A percentile compares a stretch with the other conserved stretches of the same genome.
Evolutionary conservation across 2,113 vertebrate species (phyloP).

Genomic region (Nanorana parkeri): DNA sequence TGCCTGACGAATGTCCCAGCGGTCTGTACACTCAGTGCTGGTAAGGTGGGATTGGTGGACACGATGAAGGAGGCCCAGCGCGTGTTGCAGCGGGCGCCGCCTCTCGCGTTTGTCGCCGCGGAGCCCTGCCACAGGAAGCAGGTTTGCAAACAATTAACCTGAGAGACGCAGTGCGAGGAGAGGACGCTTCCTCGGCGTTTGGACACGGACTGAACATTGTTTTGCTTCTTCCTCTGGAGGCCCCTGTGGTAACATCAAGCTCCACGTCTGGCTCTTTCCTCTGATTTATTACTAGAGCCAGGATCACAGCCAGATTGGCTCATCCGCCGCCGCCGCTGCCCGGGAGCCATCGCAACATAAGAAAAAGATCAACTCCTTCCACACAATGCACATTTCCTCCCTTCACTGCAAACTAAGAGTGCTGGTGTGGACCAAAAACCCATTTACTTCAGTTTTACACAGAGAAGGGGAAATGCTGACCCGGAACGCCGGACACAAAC

Average conservation of each 20-base stretch:
- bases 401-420: background rate
- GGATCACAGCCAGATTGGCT: slow-evolving; percentile 31
- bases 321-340: slow-evolving; percentile 18
- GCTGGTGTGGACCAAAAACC: no score
- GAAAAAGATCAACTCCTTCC: background rate
- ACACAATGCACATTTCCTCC: background rate
- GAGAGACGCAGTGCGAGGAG: background rate
- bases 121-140: slow-evolving; percentile 13
- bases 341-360: background rate
- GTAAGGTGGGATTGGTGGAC: no score
- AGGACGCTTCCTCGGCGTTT: slow-evolving; percentile 3
- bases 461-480: no score
- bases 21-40: no score
- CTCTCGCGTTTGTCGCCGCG: background rate
- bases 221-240: slow-evolving; percentile 43
- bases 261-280: slow-evolving; percentile 32
- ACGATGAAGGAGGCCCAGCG: no score
- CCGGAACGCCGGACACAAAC: no score
- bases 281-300: slow-evolving; percentile 46
- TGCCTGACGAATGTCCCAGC: no score
- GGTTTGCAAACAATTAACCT: slow-evolving; percentile 38
- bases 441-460: no score
- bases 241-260: slow-evolving; percentile 39
- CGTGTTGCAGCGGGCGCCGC: background rate
- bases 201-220: slow-evolving; percentile 33